These are phyloP conservation scores for Leptopterna dolabrata DNA, from an alignment of 2,888 invertebrate genomes.

Conservation along the genomic window DNA sequence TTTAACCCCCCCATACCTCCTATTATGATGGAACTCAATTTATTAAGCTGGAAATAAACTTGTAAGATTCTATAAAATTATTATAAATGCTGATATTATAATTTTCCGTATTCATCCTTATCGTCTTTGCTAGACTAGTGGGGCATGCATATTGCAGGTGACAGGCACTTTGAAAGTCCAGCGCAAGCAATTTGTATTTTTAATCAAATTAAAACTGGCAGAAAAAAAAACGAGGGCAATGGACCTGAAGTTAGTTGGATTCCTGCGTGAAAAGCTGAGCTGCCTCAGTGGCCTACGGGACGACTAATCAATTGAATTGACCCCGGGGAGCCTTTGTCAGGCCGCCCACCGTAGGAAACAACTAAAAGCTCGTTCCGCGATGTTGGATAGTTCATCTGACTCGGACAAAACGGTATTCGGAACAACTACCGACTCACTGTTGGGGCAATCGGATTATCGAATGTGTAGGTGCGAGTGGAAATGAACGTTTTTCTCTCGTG, in stretches of 20 bases:
- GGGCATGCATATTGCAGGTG: too few species aligned
- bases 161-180: too few species aligned
- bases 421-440: neutral
- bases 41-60: too few species aligned
- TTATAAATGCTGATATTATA: too few species aligned
- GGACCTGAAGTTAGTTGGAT: neutral
- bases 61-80: too few species aligned
- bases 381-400: neutral
- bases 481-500: too few species aligned
- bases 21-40: too few species aligned
- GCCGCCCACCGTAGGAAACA: constrained; percentile 3
- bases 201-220: neutral
- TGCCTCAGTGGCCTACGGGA: neutral
- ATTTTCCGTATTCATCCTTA: too few species aligned
- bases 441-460: neutral
- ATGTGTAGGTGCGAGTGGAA: neutral
- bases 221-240: neutral
- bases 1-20: too few species aligned
- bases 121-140: too few species aligned
- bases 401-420: neutral
- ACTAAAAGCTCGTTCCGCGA: neutral
- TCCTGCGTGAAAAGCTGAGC: neutral
- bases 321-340: constrained; percentile 21
- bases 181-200: neutral
- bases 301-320: constrained; percentile 23